These are phyloP conservation scores for Somateria mollissima DNA, from an alignment of 2,797 vertebrate species.

Conservation along the genomic window DNA sequence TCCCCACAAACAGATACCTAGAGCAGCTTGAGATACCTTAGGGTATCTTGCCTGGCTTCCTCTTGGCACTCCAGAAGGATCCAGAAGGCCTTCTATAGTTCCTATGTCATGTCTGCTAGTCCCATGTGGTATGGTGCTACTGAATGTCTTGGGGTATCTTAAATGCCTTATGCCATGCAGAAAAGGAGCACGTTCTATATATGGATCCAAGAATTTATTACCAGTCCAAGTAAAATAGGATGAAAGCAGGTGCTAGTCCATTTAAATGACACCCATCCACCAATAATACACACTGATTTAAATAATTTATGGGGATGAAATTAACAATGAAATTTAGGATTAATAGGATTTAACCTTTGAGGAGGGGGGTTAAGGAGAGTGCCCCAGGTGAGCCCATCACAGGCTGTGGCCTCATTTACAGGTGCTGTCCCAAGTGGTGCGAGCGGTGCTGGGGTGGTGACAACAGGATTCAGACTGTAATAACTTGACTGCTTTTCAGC, in stretches of 20 bases:
- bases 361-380: not conserved
- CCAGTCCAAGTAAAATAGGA: not conserved
- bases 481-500: not conserved
- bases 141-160: not conserved
- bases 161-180: not conserved
- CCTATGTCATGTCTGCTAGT: not conserved
- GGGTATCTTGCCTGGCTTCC: not conserved
- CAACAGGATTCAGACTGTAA: not conserved
- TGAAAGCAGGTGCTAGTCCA: not conserved
- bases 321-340: not conserved
- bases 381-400: not conserved
- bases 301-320: not conserved
- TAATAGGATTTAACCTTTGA: not conserved
- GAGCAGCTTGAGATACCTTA: not conserved
- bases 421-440: fast-evolving
- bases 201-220: not conserved
- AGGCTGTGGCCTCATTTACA: not conserved
- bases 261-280: not conserved
- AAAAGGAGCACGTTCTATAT: not conserved
- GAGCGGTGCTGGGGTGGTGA: not conserved
- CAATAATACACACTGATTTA: not conserved
- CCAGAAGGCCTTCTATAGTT: not conserved
- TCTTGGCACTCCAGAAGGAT: not conserved
- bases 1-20: not conserved
- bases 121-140: not conserved